These are phyloP conservation scores for Drosophila neoperkinsi DNA, from an alignment of 2,888 invertebrate species.

Conservation along the genomic window DNA sequence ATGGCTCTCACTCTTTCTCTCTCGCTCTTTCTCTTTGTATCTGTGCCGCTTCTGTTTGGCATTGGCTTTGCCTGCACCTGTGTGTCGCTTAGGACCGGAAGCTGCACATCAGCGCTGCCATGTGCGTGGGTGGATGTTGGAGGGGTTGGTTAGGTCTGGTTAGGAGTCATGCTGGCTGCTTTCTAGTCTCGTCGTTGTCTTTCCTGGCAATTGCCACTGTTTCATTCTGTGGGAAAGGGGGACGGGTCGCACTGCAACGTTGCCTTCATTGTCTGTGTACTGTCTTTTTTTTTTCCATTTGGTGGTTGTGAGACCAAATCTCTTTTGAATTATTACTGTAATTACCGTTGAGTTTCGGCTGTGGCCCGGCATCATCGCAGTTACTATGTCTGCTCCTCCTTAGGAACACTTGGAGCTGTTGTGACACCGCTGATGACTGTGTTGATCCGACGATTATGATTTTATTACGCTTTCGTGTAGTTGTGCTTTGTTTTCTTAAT, in stretches of 20 bases:
- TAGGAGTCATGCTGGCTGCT: slow-evolving; percentile 55
- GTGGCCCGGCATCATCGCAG: slow-evolving; percentile 33
- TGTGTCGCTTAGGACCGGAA: slow-evolving; percentile 74
- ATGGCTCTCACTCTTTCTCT: slow-evolving; percentile 48
- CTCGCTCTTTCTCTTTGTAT: slow-evolving; percentile 6
- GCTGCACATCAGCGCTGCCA: slow-evolving; percentile 73
- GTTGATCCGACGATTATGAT: slow-evolving; percentile 84
- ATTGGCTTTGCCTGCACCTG: slow-evolving; percentile 69
- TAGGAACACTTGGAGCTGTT: slow-evolving; percentile 58
- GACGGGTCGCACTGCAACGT: slow-evolving; percentile 51
- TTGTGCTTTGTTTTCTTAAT: slow-evolving; percentile 78
- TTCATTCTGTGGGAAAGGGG: slow-evolving; percentile 44
- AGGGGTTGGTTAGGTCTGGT: slow-evolving; percentile 12
- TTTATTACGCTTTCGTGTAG: slow-evolving; percentile 83
- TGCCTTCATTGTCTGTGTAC: slow-evolving; percentile 71
- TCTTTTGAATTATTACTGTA: slow-evolving; percentile 84
- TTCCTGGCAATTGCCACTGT: slow-evolving; percentile 69
- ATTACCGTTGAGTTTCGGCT: slow-evolving; percentile 81
- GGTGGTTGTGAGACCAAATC: slow-evolving; percentile 68
- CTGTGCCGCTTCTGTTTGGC: slow-evolving; percentile 26
- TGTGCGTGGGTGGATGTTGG: slow-evolving; percentile 52
- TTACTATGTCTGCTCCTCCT: slow-evolving; percentile 20
- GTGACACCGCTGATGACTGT: slow-evolving; percentile 83
- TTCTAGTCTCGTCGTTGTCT: slow-evolving; percentile 46
- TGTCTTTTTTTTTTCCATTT: slow-evolving; percentile 20